Evolutionary conservation across 1,140 invertebrate genomes (phyloP), one percentile per base, ranked within the genome.

Genomic region (Drosophila leontia): DNA sequence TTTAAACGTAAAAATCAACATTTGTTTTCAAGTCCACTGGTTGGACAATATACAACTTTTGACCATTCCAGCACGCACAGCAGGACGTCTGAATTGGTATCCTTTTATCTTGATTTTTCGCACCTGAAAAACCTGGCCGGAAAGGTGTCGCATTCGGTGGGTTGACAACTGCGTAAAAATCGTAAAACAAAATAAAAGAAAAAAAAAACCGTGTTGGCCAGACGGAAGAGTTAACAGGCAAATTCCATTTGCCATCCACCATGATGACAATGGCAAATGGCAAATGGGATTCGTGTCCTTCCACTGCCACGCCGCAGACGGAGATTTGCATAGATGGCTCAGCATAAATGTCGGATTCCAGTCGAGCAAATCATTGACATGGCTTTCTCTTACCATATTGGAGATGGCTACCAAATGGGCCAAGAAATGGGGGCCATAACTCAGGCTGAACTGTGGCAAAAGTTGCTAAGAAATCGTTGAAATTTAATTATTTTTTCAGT

Each of bases 291-390:
- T 53, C 26, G 47, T 41, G 63, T 39, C 56, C 58, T 51, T 56
- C 41, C 9, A 23, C 17, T 42, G 13, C 47, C 17, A 11, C 37
- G 60, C 26, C 17, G 32, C 48, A 62, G 47, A 80, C 63, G 48
- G 32, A 69, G 58, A 68, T 87, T 80, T 76, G 70, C 65, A 79
- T 87, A 75, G 68, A 76, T 87, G 75, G 59, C 80, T 86, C 70
- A 87, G 83, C 83, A 82, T 59, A 51, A 80, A 59, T 51, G 67
- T 44, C 45, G 69, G 44, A 51, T 56, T 44, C 37, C 60, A 58
- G 50, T 70, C 78, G 39, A 75, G 64, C 75, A 71, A 84, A 83
- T 83, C 76, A 79, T 79, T 68, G 76, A 32, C 61, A 75, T 62
- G 65, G 37, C 61, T 35, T 15, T 3, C 34, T 3, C n/a, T 23